Base-by-base conservation (phyloP, 1,140 invertebrate genomes). In the Aphis gossypii region DNA sequence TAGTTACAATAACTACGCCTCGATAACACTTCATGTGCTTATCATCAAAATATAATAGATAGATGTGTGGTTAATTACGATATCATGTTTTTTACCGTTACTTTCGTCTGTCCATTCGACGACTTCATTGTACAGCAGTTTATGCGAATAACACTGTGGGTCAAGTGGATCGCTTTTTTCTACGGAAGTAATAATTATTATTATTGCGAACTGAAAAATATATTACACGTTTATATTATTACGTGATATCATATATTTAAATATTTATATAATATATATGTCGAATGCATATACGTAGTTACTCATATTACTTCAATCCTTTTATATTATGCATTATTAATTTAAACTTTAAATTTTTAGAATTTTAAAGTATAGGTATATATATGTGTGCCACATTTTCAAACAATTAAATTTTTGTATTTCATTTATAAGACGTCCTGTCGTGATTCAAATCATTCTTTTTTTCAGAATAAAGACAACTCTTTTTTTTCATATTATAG, bases 161-260 rank as follows among this genome's bases (percentile, higher is more conserved):
- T 76, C 60, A 76, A n/a, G 14, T n/a, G 14, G n/a, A 76, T 76
- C 60, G n/a, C 60, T 76, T 76, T 76, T 14, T 76, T n/a, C 30
- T 76, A 76, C 60, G 60, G 60, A 76, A n/a, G 60, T 76, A n/a
- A 76, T 76, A n/a, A 76, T 76, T 76, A 76, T 76, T 76, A 76
- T 76, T 14, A n/a, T n/a, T n/a, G 60, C 60, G 14, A 76, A 76
- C 4, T 35, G 30, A 76, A n/a, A 76, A n/a, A 76, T 68, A 76
- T n/a, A 35, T n/a, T 35, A 76, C 18, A n/a, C 30, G 60, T n/a
- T 14, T 68, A 68, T 18, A 68, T n/a, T n/a, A 68, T 68, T 68
- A 68, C 30, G 60, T 68, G 60, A 68, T 68, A n/a, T 68, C 25
- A 60, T 60, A 30, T 30, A 60, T 60, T 46, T 46, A 30, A 30